phyloP scores from a whole-genome alignment of 1,140 invertebrate species.

The Araneus ventricosus region DNA sequence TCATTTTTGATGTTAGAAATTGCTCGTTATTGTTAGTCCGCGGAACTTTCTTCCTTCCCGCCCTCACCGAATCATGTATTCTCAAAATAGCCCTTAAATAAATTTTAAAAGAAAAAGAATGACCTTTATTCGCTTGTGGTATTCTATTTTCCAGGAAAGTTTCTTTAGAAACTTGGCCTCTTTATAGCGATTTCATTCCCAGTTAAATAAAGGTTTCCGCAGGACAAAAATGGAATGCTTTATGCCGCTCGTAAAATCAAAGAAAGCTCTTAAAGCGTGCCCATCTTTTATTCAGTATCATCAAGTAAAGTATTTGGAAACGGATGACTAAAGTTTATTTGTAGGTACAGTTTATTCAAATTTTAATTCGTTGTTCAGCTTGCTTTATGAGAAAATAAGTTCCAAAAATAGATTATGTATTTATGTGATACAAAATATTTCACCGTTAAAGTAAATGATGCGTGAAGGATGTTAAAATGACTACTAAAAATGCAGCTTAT shows the following conservation, averaged over 20 bases:
- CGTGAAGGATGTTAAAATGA: not conserved
- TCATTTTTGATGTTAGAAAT: not conserved
- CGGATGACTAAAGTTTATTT: not conserved
- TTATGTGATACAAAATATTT: not conserved
- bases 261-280: not conserved
- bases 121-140: slow-evolving; percentile 3
- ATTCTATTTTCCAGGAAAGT: not conserved
- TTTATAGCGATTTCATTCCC: not conserved
- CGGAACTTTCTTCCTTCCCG: not conserved
- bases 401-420: not conserved
- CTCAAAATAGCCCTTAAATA: slow-evolving; percentile 13
- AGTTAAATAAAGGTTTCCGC: not conserved
- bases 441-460: not conserved
- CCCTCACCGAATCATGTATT: not conserved
- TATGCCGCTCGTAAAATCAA: not conserved
- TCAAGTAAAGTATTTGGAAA: not conserved
- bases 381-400: not conserved
- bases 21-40: not conserved
- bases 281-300: slow-evolving; percentile 14
- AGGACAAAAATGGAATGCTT: not conserved
- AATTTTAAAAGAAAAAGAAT: not conserved
- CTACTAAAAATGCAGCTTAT: not conserved
- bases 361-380: not conserved
- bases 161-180: not conserved
- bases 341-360: not conserved